Evolutionary conservation across 64 coral and sea anemone species (phyloP).

Genomic region (Dendrophyllia cribrosa): DNA sequence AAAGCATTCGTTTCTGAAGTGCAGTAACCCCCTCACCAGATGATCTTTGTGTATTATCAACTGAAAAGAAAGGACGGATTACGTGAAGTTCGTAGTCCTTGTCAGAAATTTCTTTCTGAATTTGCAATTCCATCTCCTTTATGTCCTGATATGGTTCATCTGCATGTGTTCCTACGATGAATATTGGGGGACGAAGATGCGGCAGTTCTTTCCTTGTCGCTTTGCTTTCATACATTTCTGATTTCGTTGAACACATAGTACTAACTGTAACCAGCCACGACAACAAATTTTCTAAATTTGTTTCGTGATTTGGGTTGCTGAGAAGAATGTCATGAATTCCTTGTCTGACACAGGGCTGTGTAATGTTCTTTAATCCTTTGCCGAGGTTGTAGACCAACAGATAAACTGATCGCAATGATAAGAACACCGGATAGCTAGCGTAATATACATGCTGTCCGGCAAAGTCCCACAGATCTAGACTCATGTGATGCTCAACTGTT

Average conservation of each 20-base stretch:
- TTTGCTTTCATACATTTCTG: too few relatives aligned
- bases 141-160: too few relatives aligned
- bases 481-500: neutral
- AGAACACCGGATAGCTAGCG: conserved; percentile 16
- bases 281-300: conserved; percentile 35
- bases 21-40: neutral
- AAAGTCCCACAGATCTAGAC: conserved; percentile 43
- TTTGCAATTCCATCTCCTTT: too few relatives aligned
- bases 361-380: conserved; percentile 17
- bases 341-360: conserved; percentile 35
- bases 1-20: neutral
- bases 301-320: neutral
- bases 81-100: too few relatives aligned
- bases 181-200: too few relatives aligned
- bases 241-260: neutral
- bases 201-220: too few relatives aligned
- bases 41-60: neutral
- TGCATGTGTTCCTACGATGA: too few relatives aligned
- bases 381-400: conserved; percentile 34
- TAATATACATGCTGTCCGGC: conserved; percentile 37
- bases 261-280: conserved; percentile 40
- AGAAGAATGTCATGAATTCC: neutral
- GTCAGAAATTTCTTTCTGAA: too few relatives aligned
- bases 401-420: conserved; percentile 2
- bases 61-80: too few relatives aligned